Percentiles rank a stretch among this genome's conserved stretches.
These are phyloP conservation scores for Erebia palarica DNA, from an alignment of 2,888 invertebrate species.

Conservation along the genomic window DNA sequence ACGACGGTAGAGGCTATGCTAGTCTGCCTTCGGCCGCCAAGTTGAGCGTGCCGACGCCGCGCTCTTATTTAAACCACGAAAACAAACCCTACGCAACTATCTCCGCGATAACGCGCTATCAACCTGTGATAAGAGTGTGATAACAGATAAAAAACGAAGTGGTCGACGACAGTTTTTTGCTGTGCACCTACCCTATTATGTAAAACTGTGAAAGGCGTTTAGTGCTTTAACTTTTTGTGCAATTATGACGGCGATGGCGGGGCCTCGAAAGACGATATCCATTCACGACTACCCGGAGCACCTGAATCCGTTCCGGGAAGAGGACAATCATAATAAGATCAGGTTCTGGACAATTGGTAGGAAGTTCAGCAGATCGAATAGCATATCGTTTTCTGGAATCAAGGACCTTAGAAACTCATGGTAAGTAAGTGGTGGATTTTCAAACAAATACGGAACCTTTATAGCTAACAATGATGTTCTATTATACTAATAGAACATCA, in stretches of 20 bases:
- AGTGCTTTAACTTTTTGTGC: conserved; percentile 50
- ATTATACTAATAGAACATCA: too few relatives aligned
- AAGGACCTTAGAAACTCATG: conserved; percentile 82
- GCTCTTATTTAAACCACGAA: conserved; percentile 53
- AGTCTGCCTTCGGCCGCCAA: conserved; percentile 65
- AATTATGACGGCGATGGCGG: conserved; percentile 71
- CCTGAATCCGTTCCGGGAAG: conserved; percentile 88
- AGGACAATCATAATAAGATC: conserved; percentile 84
- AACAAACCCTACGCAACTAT: conserved; percentile 73
- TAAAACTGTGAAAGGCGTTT: conserved; percentile 61
- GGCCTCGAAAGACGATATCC: conserved; percentile 77
- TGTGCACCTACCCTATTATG: conserved; percentile 64
- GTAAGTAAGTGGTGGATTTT: conserved; percentile 77
- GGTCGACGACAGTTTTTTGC: conserved; percentile 62
- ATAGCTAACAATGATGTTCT: not conserved
- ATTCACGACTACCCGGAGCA: conserved; percentile 89
- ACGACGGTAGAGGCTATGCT: conserved; percentile 49
- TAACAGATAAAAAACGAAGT: conserved; percentile 74
- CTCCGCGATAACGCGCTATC: conserved; percentile 76
- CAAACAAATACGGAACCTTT: not conserved
- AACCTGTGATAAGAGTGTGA: conserved; percentile 73
- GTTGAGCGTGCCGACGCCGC: conserved; percentile 57
- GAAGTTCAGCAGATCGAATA: conserved; percentile 80
- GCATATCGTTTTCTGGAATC: conserved; percentile 84
- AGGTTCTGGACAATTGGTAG: conserved; percentile 83